Evolutionary conservation across 2,797 vertebrate species (phyloP), one percentile per base, ranked within the genome.

Genomic region (Anas capensis): DNA sequence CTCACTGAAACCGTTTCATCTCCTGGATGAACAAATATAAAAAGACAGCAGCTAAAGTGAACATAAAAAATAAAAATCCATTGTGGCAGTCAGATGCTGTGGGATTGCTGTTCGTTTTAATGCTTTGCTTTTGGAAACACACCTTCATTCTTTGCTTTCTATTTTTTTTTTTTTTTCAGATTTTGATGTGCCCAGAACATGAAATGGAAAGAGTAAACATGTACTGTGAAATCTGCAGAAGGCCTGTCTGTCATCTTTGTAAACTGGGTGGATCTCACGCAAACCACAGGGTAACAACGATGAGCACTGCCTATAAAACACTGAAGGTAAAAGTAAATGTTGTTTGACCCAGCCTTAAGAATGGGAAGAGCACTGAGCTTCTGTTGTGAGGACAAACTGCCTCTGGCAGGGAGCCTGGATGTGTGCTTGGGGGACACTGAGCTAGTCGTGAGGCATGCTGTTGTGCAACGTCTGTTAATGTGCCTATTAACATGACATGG

Each of bases 141-240:
- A 56, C 8, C 13, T 60, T 16, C 64, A 24, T 86, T 94, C 15
- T 87, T 33, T 95, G 85, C 26, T 79, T 0, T 24, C 27, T 48
- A 12, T 1, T 73, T 46, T 16, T 48, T 16, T 1, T 46, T 46
- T 16, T 1, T 72, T 75, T 42, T 31, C 69, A 99, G 99, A 98
- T 99, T 94, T 98, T 99, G 91, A 99, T 99, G 99, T 99, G 99
- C 96, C 99, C 99, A 1, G 99, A 99, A 95, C 99, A 99, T 7
- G 99, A 99, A 97, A 99, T 99, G 96, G 99, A 99, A 97, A 99
- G 98, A 93, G 99, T 99, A 62, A 99, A 99, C 97, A 99, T 99
- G 99, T 99, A 99, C 97, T 99, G 99, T 82, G 99, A 99, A 95
- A 98, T 99, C 78, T 99, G 99, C 96, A 98, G 97, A 80, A 98